Base-by-base conservation (phyloP, 2,113 vertebrate genomes). In the Elanoides forficatus region DNA sequence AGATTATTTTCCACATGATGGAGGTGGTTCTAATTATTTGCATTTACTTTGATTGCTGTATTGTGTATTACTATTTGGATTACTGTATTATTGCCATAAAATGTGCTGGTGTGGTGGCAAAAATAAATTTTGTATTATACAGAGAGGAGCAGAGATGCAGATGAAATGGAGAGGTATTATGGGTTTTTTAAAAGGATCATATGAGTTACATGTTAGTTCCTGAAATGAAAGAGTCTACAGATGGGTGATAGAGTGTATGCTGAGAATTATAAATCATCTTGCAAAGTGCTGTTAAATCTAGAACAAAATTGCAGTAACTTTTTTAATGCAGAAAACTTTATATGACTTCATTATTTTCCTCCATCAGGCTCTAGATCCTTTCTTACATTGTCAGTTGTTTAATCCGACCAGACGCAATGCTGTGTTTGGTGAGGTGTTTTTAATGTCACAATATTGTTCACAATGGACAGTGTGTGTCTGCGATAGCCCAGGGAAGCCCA, bases 21-120 rank as follows among this genome's bases (percentile, higher is more conserved):
- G 74, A 89, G 85, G 81, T 93, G 50, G 68, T 83, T 97, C 74
- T 97, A 98, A 97, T 98, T 97, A 96, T 96, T 96, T 96, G 68
- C 52, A 58, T 76, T 96, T 93, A 87, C 48, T 96, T 93, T 95
- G 88, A 96, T 96, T 91, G 34, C 62, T 94, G 4, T 43, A 58
- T 87, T 97, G 50, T 94, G 40, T 85, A 86, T 96, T 96, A 88
- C 23, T 62, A 29, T 93, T 96, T 27, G 7, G 58, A 91, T 96
- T 95, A 53, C 63, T 7, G 13, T 95, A 56, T 90, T 96, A 93
- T 94, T 97, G 92, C 53, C 70, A 68, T 85, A 83, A 53, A 87
- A 82, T 59, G 7, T 89, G 65, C 9, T 89, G 67, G 86, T 81
- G 17, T 67, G 55, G 34, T 91, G 15, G 29, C 66, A 87, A 88